Percentiles rank a stretch among this genome's conserved stretches.
phyloP scores from a whole-genome alignment of 2,888 invertebrate species.

The Notodonta ziczac region DNA sequence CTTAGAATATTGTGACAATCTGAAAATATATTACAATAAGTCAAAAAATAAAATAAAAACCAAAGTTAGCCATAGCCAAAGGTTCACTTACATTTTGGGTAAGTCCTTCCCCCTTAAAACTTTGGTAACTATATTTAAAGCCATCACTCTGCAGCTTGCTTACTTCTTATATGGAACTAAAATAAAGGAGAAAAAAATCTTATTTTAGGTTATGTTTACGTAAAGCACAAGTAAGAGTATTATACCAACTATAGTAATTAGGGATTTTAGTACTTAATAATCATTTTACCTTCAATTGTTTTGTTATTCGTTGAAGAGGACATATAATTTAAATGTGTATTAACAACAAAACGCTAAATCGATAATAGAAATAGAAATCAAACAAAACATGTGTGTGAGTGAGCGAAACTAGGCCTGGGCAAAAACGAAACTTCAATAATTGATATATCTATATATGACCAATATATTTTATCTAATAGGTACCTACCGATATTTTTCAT shows the following conservation, averaged over 20 bases:
- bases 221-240: not conserved
- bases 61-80: slow-evolving; percentile 7
- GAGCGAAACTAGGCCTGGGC: too few species aligned
- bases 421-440: too few species aligned
- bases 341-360: too few species aligned
- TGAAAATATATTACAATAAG: slow-evolving; percentile 39
- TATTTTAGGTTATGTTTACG: slow-evolving; percentile 17
- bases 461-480: too few species aligned
- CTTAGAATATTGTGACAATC: slow-evolving; percentile 50
- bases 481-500: too few species aligned
- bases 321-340: too few species aligned
- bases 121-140: slow-evolving; percentile 49
- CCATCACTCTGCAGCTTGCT: slow-evolving; percentile 39
- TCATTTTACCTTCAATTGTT: too few species aligned
- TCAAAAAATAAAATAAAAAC: slow-evolving; percentile 11
- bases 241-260: not conserved
- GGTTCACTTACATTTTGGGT: slow-evolving; percentile 60
- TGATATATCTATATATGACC: too few species aligned
- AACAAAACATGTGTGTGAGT: too few species aligned
- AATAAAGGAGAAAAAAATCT: not conserved
- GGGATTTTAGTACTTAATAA: not conserved
- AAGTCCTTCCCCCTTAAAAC: slow-evolving; percentile 52
- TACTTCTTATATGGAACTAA: not conserved
- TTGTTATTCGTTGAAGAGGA: too few species aligned
- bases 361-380: too few species aligned